Conservation (phyloP, 2,113 vertebrate genomes). For the Scophthalmus maximus region DNA sequence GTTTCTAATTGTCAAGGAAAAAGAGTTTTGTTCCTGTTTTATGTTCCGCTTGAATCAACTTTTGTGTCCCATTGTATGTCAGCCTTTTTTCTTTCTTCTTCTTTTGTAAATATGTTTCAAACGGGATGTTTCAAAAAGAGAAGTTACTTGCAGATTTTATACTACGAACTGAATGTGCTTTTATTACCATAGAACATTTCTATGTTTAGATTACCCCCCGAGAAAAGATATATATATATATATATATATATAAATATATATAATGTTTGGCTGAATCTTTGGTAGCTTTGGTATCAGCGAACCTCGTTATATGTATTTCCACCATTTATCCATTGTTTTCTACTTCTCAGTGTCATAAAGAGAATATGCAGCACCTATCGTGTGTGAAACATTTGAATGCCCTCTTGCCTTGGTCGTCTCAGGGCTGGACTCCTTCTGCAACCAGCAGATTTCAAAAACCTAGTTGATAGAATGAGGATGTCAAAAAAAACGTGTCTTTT, state of each 20-base stretch:
- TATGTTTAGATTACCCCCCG: slow-evolving; percentile 73
- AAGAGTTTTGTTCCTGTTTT: slow-evolving; percentile 55
- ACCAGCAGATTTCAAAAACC: slow-evolving; percentile 26
- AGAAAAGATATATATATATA: slow-evolving; percentile 38
- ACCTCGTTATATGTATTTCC: slow-evolving; percentile 75
- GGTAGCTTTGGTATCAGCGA: slow-evolving; percentile 79
- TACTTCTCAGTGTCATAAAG: slow-evolving; percentile 69
- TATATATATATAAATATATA: neutral
- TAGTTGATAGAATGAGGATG: slow-evolving; percentile 32
- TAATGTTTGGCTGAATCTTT: slow-evolving; percentile 75
- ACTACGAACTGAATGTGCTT: slow-evolving; percentile 84
- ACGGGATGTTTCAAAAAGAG: slow-evolving; percentile 66
- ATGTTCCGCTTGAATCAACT: slow-evolving; percentile 52
- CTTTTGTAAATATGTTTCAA: slow-evolving; percentile 76
- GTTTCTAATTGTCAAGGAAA: slow-evolving; percentile 32
- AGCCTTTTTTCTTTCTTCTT: slow-evolving; percentile 12
- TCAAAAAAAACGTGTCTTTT: slow-evolving; percentile 38
- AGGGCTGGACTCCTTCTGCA: slow-evolving; percentile 54
- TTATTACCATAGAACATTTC: slow-evolving; percentile 80
- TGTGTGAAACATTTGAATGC: slow-evolving; percentile 53
- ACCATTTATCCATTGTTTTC: slow-evolving; percentile 68
- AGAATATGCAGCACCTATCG: slow-evolving; percentile 72
- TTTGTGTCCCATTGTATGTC: slow-evolving; percentile 61
- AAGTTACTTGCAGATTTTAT: slow-evolving; percentile 79
- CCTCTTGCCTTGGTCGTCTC: slow-evolving; percentile 72